A percentile compares a stretch with the other conserved stretches of the same genome.
These are phyloP conservation scores for Cephus spinipes DNA, from an alignment of 2,888 invertebrate genomes.

Conservation along the genomic window DNA sequence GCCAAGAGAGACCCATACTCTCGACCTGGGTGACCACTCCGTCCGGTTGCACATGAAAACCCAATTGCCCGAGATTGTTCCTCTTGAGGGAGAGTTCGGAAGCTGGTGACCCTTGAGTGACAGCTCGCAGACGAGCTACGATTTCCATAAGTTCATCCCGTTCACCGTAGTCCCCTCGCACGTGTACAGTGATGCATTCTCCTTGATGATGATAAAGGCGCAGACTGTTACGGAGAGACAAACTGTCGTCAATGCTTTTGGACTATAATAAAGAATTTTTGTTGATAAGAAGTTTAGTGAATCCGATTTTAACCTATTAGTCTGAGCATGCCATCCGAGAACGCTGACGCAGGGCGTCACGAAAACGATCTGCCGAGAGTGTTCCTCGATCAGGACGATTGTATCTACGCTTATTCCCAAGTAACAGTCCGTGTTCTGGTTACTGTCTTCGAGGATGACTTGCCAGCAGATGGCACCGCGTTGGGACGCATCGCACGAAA, in stretches of 20 bases:
- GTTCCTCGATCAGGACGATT: constrained; percentile 87
- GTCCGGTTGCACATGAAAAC: constrained; percentile 92
- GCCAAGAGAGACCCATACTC: constrained; percentile 76
- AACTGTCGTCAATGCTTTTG: neutral
- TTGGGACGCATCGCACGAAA: constrained; percentile 79
- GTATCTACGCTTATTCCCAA: constrained; percentile 90
- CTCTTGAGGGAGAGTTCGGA: constrained; percentile 85
- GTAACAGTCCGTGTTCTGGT: constrained; percentile 79
- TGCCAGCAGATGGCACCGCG: constrained; percentile 88
- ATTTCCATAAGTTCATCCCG: constrained; percentile 80
- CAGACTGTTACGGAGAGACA: constrained; percentile 68
- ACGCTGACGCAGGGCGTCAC: constrained; percentile 87
- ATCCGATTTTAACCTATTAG: constrained; percentile 66
- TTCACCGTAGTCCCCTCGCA: constrained; percentile 77
- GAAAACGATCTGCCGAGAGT: constrained; percentile 84
- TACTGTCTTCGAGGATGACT: constrained; percentile 79
- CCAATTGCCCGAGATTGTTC: constrained; percentile 86
- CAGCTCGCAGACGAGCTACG: constrained; percentile 82
- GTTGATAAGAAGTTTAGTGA: neutral
- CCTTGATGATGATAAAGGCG: constrained; percentile 93
- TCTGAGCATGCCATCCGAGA: constrained; percentile 77
- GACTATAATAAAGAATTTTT: neutral
- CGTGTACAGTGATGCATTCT: constrained; percentile 87
- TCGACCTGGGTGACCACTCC: constrained; percentile 96
- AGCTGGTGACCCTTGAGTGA: constrained; percentile 82